A percentile compares a stretch with the other conserved stretches of the same genome.
Conservation (phyloP, 2,797 vertebrate species). For the Distichodus sexfasciatus region DNA sequence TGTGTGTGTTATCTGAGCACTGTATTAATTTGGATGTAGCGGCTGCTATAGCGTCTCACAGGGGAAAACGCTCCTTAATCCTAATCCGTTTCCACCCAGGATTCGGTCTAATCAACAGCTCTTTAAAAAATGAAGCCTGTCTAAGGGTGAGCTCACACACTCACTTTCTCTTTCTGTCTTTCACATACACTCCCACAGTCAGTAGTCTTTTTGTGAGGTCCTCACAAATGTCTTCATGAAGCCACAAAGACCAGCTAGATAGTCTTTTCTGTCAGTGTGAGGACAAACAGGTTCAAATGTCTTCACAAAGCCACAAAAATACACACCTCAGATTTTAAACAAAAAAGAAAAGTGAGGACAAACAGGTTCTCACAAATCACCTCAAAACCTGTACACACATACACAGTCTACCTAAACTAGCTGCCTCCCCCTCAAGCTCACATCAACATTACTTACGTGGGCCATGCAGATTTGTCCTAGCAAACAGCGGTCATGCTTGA, state of each 20-base stretch:
- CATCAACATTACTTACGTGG: neutral
- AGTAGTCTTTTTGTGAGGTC: too few species aligned
- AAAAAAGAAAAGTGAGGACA: too few species aligned
- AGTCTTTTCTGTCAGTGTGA: too few species aligned
- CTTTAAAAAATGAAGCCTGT: conserved; percentile 60
- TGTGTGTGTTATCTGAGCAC: conserved; percentile 50
- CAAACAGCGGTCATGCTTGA: neutral
- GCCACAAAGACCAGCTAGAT: too few species aligned
- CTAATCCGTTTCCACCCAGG: conserved; percentile 59
- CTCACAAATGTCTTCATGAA: too few species aligned
- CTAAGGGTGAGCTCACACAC: too few species aligned
- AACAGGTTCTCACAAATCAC: too few species aligned
- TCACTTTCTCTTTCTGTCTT: too few species aligned
- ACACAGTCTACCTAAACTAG: conserved; percentile 19
- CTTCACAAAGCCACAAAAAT: too few species aligned
- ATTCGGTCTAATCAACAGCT: conserved; percentile 72
- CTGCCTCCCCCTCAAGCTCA: neutral
- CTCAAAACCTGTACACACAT: conserved; percentile 10
- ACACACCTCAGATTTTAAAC: too few species aligned
- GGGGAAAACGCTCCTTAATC: conserved; percentile 75
- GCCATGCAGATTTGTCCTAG: neutral
- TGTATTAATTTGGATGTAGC: conserved; percentile 68
- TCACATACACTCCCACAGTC: too few species aligned
- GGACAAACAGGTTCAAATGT: too few species aligned
- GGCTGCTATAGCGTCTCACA: conserved; percentile 32